Conservation (phyloP, 2,888 invertebrate species). For the Argyresthia goedartella region DNA sequence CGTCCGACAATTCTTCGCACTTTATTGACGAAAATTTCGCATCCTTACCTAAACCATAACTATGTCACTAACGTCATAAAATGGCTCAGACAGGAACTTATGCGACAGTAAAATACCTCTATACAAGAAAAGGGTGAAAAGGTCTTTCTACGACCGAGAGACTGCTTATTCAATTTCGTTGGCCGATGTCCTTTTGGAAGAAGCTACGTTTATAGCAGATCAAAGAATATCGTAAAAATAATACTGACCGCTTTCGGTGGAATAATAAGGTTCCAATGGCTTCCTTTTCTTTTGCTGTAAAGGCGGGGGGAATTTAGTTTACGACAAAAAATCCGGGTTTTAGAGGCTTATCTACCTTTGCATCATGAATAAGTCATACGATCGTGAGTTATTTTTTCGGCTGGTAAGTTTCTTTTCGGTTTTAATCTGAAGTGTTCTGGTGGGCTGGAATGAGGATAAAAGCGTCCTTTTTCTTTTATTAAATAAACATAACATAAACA, state of each 20-base stretch:
- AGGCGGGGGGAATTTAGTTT: not conserved
- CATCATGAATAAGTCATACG: not conserved
- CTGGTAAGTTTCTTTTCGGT: not conserved
- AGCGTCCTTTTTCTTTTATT: too few relatives aligned
- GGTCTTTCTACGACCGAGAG: not conserved
- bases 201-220: not conserved
- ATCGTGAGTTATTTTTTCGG: not conserved
- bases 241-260: not conserved
- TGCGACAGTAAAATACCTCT: slow-evolving; percentile 7
- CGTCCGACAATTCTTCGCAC: too few relatives aligned
- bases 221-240: not conserved
- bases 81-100: not conserved
- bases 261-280: not conserved
- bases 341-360: not conserved
- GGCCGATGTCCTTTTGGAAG: not conserved
- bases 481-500: too few relatives aligned
- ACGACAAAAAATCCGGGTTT: not conserved
- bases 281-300: not conserved
- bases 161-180: slow-evolving; percentile 6
- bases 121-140: slow-evolving; percentile 6
- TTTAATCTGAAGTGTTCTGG: not conserved
- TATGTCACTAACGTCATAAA: not conserved
- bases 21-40: too few relatives aligned
- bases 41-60: not conserved
- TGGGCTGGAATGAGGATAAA: too few relatives aligned